These are phyloP conservation scores for Calyptommatus sinebrachiatus DNA, from an alignment of 2,113 vertebrate genomes.

Conservation along the genomic window DNA sequence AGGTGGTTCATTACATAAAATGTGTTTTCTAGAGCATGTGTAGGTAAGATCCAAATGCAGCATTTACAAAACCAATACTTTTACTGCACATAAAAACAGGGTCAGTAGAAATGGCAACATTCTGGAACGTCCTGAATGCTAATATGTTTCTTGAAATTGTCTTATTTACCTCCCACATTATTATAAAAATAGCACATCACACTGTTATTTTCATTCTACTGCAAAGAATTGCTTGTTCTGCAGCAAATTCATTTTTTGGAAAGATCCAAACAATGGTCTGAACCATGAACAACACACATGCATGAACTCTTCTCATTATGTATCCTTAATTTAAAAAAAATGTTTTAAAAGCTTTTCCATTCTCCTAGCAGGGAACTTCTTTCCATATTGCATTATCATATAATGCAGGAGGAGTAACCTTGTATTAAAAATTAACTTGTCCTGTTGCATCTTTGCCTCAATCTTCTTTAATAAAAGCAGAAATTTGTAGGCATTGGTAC, in stretches of 20 bases:
- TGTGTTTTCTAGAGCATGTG: neutral
- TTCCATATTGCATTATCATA: neutral
- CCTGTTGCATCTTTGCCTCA: neutral
- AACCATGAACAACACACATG: neutral
- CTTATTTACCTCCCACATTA: neutral
- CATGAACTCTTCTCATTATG: neutral
- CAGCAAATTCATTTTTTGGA: neutral
- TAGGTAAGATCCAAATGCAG: neutral
- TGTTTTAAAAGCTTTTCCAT: neutral
- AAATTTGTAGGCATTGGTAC: neutral
- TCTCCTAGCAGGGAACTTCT: neutral
- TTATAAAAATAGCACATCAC: conserved; percentile 8
- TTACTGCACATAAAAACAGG: neutral
- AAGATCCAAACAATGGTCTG: neutral
- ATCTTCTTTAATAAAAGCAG: neutral
- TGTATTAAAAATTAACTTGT: neutral
- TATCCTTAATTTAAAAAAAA: too few species aligned
- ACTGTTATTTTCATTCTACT: neutral
- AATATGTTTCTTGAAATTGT: neutral
- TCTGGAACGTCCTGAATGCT: neutral
- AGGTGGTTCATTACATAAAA: neutral
- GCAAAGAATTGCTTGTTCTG: neutral
- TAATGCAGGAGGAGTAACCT: neutral
- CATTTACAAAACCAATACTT: neutral
- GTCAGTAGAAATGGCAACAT: neutral